Percentiles rank a stretch among this genome's conserved stretches.
Evolutionary conservation across 2,797 vertebrate genomes (phyloP).

Genomic region (Cossypha polioptera): DNA sequence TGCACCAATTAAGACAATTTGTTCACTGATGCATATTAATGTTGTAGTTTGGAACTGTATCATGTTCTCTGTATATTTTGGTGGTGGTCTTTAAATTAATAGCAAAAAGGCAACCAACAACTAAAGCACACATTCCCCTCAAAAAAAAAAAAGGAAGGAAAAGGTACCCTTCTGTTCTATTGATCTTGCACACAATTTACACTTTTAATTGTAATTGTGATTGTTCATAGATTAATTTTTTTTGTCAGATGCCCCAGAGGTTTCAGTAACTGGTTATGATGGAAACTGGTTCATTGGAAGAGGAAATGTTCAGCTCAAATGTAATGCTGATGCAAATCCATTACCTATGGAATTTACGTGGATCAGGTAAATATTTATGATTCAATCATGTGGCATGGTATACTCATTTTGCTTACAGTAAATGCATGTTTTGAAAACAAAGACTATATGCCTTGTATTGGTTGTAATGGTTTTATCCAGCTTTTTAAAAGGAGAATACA

Average conservation of each 20-base stretch:
- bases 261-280: slow-evolving; percentile 84
- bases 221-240: neutral
- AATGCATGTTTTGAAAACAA: neutral
- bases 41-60: neutral
- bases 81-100: neutral
- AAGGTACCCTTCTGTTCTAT: neutral
- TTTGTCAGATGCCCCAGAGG: slow-evolving; percentile 87
- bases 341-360: slow-evolving; percentile 85
- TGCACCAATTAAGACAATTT: neutral
- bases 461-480: neutral
- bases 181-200: neutral
- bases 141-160: neutral
- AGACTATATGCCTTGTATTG: neutral
- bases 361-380: slow-evolving; percentile 83
- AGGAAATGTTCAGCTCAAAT: slow-evolving; percentile 87
- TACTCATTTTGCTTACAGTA: neutral
- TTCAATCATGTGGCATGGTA: neutral
- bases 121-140: neutral
- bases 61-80: neutral
- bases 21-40: neutral
- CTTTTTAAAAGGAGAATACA: neutral
- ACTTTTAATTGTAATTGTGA: neutral
- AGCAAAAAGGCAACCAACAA: neutral
- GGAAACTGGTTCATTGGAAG: slow-evolving; percentile 92
- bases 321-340: slow-evolving; percentile 92